Evolutionary conservation across 2,797 vertebrate genomes (phyloP).

Genomic region (Sebastes minor): DNA sequence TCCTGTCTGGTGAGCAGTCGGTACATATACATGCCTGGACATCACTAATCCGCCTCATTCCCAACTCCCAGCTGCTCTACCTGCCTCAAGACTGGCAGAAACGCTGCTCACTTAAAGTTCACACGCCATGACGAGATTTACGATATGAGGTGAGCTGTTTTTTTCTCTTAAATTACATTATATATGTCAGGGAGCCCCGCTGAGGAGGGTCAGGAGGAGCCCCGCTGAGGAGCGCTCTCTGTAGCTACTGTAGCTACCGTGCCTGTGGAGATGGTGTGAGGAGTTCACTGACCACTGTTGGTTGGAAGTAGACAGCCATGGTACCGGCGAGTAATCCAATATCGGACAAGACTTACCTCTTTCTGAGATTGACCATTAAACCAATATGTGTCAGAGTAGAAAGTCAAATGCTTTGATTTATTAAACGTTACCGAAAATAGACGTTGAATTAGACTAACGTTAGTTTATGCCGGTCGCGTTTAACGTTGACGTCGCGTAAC

Average conservation of each 20-base stretch:
- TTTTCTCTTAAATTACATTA: background rate
- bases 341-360: background rate
- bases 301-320: background rate
- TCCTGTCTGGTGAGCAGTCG: background rate
- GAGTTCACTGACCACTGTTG: constrained; percentile 2
- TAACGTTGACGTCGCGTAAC: background rate
- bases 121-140: constrained; percentile 2
- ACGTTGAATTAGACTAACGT: background rate
- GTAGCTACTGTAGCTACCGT: background rate
- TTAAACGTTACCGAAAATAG: background rate
- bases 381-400: accelerated
- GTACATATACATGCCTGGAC: constrained; percentile 15
- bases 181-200: too few relatives aligned
- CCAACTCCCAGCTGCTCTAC: constrained; percentile 48
- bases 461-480: background rate
- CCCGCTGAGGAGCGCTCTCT: background rate
- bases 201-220: background rate
- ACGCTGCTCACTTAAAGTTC: background rate
- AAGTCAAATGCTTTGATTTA: background rate
- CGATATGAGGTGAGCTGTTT: constrained; percentile 55
- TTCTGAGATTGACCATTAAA: accelerated
- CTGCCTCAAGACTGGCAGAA: background rate
- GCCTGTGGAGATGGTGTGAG: background rate
- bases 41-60: constrained; percentile 74
- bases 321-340: background rate